Evolutionary conservation across 2,113 vertebrate species (phyloP), one percentile per base, ranked within the genome.

Genomic region (Ceuthmochares aereus): DNA sequence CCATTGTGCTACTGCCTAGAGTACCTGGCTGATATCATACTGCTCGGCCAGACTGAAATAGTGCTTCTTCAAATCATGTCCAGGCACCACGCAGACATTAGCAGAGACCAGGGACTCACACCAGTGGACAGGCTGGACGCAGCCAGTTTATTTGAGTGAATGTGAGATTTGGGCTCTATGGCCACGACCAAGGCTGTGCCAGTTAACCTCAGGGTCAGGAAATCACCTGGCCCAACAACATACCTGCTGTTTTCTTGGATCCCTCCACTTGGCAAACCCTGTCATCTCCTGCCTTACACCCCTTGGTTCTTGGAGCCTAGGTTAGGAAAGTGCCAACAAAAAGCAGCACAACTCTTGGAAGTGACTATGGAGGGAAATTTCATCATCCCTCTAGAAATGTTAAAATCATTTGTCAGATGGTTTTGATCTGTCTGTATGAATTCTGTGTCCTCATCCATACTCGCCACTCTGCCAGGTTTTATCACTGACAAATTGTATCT

Each of bases 401-500:
- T 56, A 19, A 55, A 94, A 60, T 40, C 52, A 58, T 73, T 52
- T 54, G 30, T 91, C 54, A 83, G 36, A 21, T 32, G 59, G 36
- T 55, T 85, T 18, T 51, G 67, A 73, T 74, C n/a, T 25, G 64
- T 62, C 66, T 6, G 5, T 27, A 4, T 16, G 79, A 83, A 62
- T 18, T 23, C 32, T 20, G 36, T 29, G 42, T 69, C 72, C 91
- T 87, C 82, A 88, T 32, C 81, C 62, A 43, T 30, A 83, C 32
- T 36, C 40, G 0, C 52, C 64, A 51, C 75, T 62, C 63, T 58
- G 88, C 83, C 89, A 84, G 62, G 47, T 85, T 59, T 55, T 56
- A 40, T 68, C 80, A 84, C 67, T 88, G 60, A 75, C 73, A 64
- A 80, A 69, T 74, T 72, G 43, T 47, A 68, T 72, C 88, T 68